Evolutionary conservation across 92 coral and sea anemone species (phyloP), one percentile per base, ranked within the genome.

Genomic region (Siderastrea radians): DNA sequence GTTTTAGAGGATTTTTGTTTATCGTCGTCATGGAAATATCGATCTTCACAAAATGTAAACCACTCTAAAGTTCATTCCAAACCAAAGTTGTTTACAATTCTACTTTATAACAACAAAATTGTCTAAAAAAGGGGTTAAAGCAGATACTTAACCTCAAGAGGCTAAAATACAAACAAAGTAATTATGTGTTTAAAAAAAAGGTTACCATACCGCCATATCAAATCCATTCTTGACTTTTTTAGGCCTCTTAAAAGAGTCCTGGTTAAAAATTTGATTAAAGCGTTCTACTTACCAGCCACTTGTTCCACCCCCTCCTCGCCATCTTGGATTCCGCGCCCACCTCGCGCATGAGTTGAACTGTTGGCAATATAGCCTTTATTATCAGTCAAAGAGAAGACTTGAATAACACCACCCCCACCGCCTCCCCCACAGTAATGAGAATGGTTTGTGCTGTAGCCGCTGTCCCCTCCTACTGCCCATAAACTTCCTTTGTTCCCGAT

Each of bases 401-500:
- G 96, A 49, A 93, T 90, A 54, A 93, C 96, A 12, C 96, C 96
- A 52, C 96, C 96, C 49, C 96, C 96, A 1, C 96, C 96, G 16
- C 96, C 96, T 53, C 93, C 93, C 49, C 93, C 93, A 77, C 89
- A 85, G 65, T 58, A n/a, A 48, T 53, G 58, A 77, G 82, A 65
- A 68, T 81, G 90, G 50, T 83, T 78, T 13, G 47, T 1, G 62
- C 96, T 93, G 75, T 49, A 90, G 5, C 96, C 96, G 7, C 93
- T 86, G 65, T 78, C 57, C 11, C 96, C 96, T 14, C 96, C 96
- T 46, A 15, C 80, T 3, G 91, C 96, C 66, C 68, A 73, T 49
- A 93, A 74, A 4, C 46, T 26, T 50, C 80, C 88, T 5, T 57
- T 14, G 0, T 13, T 5, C 38, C 68, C 72, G 2, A 92, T n/a